Evolutionary conservation across 2,113 vertebrate species (phyloP).

Genomic region (Geococcyx californianus): DNA sequence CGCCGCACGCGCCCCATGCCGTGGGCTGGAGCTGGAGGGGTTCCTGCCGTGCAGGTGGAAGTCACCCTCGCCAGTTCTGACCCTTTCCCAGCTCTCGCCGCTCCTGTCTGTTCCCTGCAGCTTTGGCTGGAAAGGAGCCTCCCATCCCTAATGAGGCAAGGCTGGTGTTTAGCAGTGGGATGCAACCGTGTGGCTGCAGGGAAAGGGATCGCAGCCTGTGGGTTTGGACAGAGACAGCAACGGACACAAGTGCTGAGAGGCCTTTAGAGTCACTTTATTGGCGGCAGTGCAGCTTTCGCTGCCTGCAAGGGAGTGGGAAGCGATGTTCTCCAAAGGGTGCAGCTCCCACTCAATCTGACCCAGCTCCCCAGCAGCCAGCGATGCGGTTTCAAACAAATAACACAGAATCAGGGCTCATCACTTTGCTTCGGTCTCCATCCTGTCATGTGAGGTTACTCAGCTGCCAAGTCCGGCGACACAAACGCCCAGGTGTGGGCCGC

Average conservation of each 20-base stretch:
- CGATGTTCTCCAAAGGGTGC: not conserved
- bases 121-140: accelerated
- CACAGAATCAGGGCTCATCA: not conserved
- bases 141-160: not conserved
- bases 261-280: not conserved
- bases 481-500: not conserved
- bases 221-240: accelerated
- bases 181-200: accelerated
- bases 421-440: not conserved
- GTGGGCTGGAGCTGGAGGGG: not conserved
- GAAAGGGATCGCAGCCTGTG: not conserved
- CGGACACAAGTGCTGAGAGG: not conserved
- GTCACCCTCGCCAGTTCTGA: accelerated
- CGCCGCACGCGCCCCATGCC: not conserved
- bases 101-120: not conserved
- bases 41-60: accelerated
- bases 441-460: not conserved
- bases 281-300: not conserved
- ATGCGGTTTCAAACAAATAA: not conserved
- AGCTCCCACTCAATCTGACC: not conserved
- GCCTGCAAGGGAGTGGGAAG: not conserved
- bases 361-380: not conserved
- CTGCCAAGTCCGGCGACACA: not conserved
- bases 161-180: not conserved
- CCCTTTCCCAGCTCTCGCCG: not conserved